Conservation (phyloP, 2,797 vertebrate genomes). For the Onychomys arenicola region DNA sequence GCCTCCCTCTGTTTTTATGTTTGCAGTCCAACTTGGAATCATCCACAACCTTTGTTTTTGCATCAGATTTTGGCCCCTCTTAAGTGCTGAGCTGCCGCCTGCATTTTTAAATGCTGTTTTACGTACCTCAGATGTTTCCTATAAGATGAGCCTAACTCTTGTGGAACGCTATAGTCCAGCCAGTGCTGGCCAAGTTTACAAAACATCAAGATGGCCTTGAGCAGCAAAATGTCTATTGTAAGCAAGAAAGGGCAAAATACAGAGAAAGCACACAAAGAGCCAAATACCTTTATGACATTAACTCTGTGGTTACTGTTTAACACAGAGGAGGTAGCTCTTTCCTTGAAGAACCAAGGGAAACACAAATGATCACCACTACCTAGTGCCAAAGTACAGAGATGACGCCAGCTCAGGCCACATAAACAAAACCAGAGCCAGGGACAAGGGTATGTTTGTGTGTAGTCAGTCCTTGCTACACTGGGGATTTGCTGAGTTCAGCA, state of each 20-base stretch:
- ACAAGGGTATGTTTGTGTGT: neutral
- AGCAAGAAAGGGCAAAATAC: neutral
- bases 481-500: neutral
- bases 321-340: neutral
- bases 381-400: neutral
- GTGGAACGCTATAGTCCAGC: neutral
- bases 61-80: neutral
- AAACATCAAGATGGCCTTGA: neutral
- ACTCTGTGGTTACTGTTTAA: neutral
- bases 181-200: neutral
- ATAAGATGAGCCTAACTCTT: neutral
- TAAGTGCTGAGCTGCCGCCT: neutral
- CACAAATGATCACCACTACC: neutral
- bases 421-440: neutral
- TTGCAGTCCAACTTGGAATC: neutral
- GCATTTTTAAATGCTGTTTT: neutral
- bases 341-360: neutral
- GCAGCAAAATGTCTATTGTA: neutral
- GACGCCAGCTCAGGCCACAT: neutral
- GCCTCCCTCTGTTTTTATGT: neutral
- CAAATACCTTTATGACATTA: neutral
- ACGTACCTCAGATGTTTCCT: neutral
- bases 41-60: neutral
- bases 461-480: no score
- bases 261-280: neutral